Base-by-base conservation (phyloP, 2,113 vertebrate species). In the Potamarius usumacintae region DNA sequence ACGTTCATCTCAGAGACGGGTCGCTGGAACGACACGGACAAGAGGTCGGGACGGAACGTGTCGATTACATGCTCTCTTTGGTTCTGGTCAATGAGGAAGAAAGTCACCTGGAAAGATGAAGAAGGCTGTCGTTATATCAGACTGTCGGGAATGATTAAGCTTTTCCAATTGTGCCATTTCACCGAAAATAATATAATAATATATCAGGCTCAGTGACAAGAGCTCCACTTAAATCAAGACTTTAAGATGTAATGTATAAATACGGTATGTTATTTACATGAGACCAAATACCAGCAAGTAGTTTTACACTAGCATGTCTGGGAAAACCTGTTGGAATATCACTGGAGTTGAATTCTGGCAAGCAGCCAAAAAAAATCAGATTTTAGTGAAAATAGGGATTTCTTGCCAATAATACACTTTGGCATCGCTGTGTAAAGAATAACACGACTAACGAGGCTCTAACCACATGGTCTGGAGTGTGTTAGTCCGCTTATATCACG, bases 31-130 rank as follows among this genome's bases (percentile, higher is more conserved):
- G 98, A 99, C 0, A 96, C 96, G 2, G 98, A 99, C 0, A 94
- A 94, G 67, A 97, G 94, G 0, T 99, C 98, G 0, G 98, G 98
- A 0, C 98, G 94, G 92, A 99, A 99, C 20, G 98, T 98, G 0
- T 99, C 98, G 0, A 99, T 98, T 34, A 99, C 96, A 22, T 99
- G 98, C 90, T 99, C 98, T 55, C 97, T 94, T 92, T 98, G 97
- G 93, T 97, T 98, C 95, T 99, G 98, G 88, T 99, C 98, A 72
- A 99, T 92, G 58, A 99, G 95, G 97, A 99, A 99, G 74, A 99
- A 92, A 0, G 98, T 99, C n/a, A 99, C 98, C 98, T 99, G 92
- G 0, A 30, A 30, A 30, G 30, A 9, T 50, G 67, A 25, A 82
- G 42, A 85, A 85, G 14, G n/a, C 7, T 0, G 27, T 34, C 5